phyloP scores from a whole-genome alignment of 2,888 invertebrate genomes.

The Nesidiocoris tenuis region DNA sequence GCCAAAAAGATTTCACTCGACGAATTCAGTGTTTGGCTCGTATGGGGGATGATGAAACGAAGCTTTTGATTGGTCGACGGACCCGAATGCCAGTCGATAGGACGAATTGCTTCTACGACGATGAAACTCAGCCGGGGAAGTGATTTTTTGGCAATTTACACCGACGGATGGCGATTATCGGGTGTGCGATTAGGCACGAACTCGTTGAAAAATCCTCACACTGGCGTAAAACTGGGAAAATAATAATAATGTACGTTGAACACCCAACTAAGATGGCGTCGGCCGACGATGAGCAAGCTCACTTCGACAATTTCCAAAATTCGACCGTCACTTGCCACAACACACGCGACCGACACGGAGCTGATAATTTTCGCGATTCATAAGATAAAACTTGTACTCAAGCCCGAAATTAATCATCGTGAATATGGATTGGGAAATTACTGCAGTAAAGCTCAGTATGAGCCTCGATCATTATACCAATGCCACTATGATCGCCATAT shows the following conservation, averaged over 20 bases:
- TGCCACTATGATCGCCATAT: conserved; percentile 17
- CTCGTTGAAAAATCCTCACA: background rate
- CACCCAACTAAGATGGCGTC: conserved; percentile 44
- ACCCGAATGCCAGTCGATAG: conserved; percentile 57
- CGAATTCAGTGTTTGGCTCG: conserved; percentile 19
- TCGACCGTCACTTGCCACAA: conserved; percentile 11
- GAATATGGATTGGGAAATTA: background rate
- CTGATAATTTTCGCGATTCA: background rate
- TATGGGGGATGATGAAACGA: conserved; percentile 57
- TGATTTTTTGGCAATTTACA: background rate
- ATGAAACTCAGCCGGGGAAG: background rate
- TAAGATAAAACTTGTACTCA: background rate
- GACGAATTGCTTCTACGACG: background rate
- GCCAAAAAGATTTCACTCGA: conserved; percentile 54
- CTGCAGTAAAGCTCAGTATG: background rate
- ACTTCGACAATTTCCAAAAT: conserved; percentile 13
- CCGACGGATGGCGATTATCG: background rate
- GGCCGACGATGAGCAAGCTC: conserved; percentile 42
- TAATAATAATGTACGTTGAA: conserved; percentile 26
- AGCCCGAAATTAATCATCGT: background rate
- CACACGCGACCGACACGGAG: background rate
- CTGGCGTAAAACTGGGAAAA: background rate
- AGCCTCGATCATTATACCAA: conserved; percentile 33
- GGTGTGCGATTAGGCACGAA: background rate
- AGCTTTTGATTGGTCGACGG: conserved; percentile 69